Conservation (phyloP, 2,113 vertebrate genomes). For the Ptyas mucosa region DNA sequence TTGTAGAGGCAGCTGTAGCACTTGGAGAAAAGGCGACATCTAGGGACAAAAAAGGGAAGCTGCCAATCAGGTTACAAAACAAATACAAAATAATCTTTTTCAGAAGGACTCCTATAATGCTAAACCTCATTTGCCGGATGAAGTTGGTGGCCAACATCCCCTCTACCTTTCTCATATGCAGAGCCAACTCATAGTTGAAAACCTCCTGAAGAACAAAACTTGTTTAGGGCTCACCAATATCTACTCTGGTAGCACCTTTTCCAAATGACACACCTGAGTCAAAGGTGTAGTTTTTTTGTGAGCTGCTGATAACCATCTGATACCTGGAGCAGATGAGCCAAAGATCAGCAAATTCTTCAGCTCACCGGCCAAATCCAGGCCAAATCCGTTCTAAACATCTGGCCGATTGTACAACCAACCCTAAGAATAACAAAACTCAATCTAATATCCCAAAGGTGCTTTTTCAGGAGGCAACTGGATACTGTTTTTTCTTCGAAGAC, state of each 20-base stretch:
- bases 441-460: no score
- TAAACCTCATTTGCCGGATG: neutral
- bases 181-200: neutral
- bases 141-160: neutral
- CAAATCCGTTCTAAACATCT: neutral
- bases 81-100: neutral
- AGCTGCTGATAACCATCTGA: neutral
- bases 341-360: neutral
- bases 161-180: neutral
- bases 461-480: no score
- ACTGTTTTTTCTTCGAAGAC: no score
- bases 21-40: conserved; percentile 80
- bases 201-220: neutral
- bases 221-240: neutral
- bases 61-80: neutral
- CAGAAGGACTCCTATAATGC: neutral
- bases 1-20: conserved; percentile 79
- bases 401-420: neutral
- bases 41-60: conserved; percentile 27
- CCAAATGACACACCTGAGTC: neutral
- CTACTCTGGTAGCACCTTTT: neutral
- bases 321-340: neutral
- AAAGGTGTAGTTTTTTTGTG: neutral
- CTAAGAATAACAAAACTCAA: neutral
- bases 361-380: neutral